Conservation (phyloP, 2,888 invertebrate species). For the Tromatobia lineatoria region DNA sequence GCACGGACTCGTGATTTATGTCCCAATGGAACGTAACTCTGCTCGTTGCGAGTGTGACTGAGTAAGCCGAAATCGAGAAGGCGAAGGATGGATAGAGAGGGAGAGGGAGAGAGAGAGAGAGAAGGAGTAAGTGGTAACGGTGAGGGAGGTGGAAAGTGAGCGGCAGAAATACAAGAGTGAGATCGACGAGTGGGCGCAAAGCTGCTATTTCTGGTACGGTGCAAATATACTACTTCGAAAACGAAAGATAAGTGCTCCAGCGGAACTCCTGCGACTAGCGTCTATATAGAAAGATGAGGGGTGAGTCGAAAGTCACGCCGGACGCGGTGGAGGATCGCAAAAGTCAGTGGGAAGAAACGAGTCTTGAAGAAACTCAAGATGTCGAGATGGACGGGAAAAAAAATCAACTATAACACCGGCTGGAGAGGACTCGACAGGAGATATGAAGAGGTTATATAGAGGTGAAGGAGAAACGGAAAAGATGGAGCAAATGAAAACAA, state of each 20-base stretch:
- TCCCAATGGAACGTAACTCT: slow-evolving; percentile 52
- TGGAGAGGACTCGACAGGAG: slow-evolving; percentile 34
- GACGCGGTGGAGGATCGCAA: slow-evolving; percentile 23
- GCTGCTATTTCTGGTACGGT: slow-evolving; percentile 60
- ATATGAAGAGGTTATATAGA: slow-evolving; percentile 59
- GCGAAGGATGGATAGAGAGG: neutral
- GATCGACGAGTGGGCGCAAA: slow-evolving; percentile 61
- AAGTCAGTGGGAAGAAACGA: slow-evolving; percentile 31
- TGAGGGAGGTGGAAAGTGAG: neutral
- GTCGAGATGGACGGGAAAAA: slow-evolving; percentile 73
- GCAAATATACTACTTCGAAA: slow-evolving; percentile 56
- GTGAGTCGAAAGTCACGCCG: slow-evolving; percentile 37
- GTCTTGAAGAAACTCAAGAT: slow-evolving; percentile 72
- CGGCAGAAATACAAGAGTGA: slow-evolving; percentile 54
- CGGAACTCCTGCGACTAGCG: slow-evolving; percentile 40
- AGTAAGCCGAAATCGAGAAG: neutral
- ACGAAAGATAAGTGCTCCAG: slow-evolving; percentile 57
- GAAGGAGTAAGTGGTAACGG: neutral
- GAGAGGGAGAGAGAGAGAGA: neutral
- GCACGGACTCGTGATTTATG: slow-evolving; percentile 62
- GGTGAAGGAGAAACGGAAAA: slow-evolving; percentile 51
- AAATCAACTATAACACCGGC: slow-evolving; percentile 59
- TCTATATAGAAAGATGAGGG: slow-evolving; percentile 49
- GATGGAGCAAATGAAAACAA: slow-evolving; percentile 41
- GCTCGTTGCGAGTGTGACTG: slow-evolving; percentile 23